These are phyloP conservation scores for Magallana gigas DNA, from an alignment of 1,140 invertebrate species.

Conservation along the genomic window DNA sequence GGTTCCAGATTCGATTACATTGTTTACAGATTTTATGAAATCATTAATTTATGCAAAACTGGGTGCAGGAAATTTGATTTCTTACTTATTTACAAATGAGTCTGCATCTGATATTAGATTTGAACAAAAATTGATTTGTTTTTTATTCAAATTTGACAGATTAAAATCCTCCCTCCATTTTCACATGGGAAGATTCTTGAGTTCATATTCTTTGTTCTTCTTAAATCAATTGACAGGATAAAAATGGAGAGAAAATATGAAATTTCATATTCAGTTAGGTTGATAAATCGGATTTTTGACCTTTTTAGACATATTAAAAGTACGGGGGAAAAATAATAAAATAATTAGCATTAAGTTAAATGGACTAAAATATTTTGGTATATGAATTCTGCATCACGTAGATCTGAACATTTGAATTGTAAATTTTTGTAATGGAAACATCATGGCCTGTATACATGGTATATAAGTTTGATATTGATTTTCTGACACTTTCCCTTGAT, in stretches of 20 bases:
- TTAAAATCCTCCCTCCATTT: neutral
- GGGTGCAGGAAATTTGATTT: neutral
- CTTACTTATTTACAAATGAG: neutral
- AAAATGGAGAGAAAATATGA: too few species aligned
- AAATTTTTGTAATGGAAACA: neutral
- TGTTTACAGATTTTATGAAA: neutral
- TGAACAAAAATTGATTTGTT: neutral
- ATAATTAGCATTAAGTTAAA: neutral
- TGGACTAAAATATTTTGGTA: neutral
- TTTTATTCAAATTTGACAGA: neutral
- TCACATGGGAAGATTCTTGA: too few species aligned
- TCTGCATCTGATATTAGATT: neutral
- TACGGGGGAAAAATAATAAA: too few species aligned
- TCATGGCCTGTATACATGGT: neutral
- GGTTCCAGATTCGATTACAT: neutral
- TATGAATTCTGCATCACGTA: neutral
- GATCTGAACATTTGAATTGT: neutral
- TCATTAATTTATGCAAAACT: neutral
- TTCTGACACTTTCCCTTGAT: conserved; percentile 26
- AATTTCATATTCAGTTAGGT: too few species aligned
- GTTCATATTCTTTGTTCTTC: too few species aligned
- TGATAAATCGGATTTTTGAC: too few species aligned
- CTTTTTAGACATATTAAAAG: too few species aligned
- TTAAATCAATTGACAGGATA: too few species aligned
- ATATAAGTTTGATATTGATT: neutral